Conservation (phyloP, 2,888 invertebrate species). For the Phania funesta region DNA sequence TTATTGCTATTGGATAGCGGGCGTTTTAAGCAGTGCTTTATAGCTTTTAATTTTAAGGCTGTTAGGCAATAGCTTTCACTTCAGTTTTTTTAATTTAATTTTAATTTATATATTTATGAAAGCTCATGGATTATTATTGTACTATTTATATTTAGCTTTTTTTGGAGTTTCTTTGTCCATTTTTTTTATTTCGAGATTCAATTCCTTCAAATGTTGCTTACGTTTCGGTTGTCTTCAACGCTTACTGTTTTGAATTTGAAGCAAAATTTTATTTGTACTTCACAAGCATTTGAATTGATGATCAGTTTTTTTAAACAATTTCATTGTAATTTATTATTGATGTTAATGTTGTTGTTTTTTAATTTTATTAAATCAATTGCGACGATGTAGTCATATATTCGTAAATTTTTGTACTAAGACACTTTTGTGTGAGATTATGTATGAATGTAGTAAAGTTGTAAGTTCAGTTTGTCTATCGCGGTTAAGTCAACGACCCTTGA, state of each 20-base stretch:
- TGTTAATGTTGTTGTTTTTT: slow-evolving; percentile 16
- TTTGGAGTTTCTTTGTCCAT: no score
- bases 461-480: slow-evolving; percentile 10
- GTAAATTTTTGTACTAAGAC: slow-evolving; percentile 13
- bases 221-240: not conserved
- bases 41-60: no score
- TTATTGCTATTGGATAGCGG: no score
- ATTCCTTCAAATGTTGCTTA: no score
- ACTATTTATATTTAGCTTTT: no score
- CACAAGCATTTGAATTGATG: slow-evolving; percentile 27
- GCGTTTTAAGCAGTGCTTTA: no score
- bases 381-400: not conserved
- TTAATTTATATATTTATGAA: no score
- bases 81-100: no score
- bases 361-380: slow-evolving; percentile 55
- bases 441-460: slow-evolving; percentile 23
- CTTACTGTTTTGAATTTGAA: not conserved
- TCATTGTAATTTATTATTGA: slow-evolving; percentile 24
- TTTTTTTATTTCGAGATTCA: no score
- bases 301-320: slow-evolving; percentile 6
- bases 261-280: not conserved
- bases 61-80: no score
- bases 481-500: slow-evolving; percentile 52
- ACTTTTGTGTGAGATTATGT: not conserved
- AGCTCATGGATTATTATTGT: no score